Percentiles rank a stretch among this genome's conserved stretches.
These are phyloP conservation scores for Enteromius paludinosus DNA, from an alignment of 2,797 vertebrate genomes.

Conservation along the genomic window DNA sequence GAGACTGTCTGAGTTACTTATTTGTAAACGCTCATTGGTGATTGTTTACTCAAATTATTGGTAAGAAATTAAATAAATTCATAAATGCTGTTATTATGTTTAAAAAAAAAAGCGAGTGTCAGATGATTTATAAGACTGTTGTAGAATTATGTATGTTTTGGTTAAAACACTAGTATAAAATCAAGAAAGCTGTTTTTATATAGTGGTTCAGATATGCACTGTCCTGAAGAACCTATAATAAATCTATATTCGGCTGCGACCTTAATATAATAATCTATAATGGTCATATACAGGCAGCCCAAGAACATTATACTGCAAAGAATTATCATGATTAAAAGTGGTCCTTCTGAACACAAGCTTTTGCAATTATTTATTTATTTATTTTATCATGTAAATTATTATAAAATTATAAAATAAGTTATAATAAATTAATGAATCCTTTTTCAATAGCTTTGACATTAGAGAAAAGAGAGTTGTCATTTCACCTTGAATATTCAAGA, in stretches of 20 bases:
- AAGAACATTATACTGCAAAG: background rate
- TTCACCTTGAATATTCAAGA: slow-evolving; percentile 78
- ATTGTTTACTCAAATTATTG: background rate
- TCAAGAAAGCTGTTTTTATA: background rate
- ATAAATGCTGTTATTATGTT: background rate
- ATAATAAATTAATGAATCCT: background rate
- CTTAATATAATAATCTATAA: background rate
- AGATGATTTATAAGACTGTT: background rate
- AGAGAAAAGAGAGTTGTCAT: slow-evolving; percentile 12
- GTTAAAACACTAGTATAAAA: background rate
- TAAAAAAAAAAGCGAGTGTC: background rate
- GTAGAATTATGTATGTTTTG: background rate
- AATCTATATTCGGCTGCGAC: background rate
- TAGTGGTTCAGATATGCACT: background rate
- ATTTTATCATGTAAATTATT: background rate
- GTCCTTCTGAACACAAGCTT: background rate
- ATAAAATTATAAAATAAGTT: background rate
- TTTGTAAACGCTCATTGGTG: background rate
- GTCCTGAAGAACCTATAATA: background rate
- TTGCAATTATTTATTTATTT: background rate
- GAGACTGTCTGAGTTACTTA: background rate
- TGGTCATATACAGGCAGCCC: background rate
- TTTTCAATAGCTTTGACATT: slow-evolving; percentile 27
- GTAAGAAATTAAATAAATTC: background rate
- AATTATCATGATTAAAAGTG: background rate